Evolutionary conservation across 2,113 vertebrate species (phyloP), one percentile per base, ranked within the genome.

Genomic region (Romanogobio albipinnatus): DNA sequence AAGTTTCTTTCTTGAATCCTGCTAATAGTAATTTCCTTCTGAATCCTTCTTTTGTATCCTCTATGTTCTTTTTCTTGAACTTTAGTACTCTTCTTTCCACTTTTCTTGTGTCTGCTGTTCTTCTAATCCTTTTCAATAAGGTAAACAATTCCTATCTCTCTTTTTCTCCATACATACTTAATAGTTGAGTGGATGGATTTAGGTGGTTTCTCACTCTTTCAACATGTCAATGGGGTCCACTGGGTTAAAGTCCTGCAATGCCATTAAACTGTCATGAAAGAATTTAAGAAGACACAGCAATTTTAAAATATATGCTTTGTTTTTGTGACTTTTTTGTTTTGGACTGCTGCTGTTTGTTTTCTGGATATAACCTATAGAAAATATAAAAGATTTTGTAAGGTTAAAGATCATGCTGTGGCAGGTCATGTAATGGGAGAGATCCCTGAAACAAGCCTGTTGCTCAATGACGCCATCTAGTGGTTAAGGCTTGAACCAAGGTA

Each of bases 51-150:
- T 3, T 75, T 70, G 15, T 68, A 76, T 59, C 59, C 33, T 70
- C 29, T 17, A 73, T 85, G 8, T 61, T 71, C 51, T 26, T 83
- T 73, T 83, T 81, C 76, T 78, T 75, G 66, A 76, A 78, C 83
- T 82, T 80, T 82, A 86, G 82, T 85, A 85, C 85, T 78, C 73
- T 76, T 81, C 13, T 87, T 89, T 61, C 77, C 68, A 81, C 85
- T 86, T 79, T 87, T 85, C 74, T 58, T 85, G 61, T 88, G 43
- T 84, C 82, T 90, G 82, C 78, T 87, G 84, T 75, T 87, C 75
- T 85, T 33, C 68, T 89, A 88, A 82, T 58, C 64, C 33, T 86
- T 78, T 59, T 76, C 82, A 62, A 29, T 61, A 49, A 81, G 76
- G 83, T 90, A 88, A 83, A 26, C 49, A 66, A 24, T 29, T 51